Evolutionary conservation across 1,140 invertebrate species (phyloP).

Genomic region (Brevipalpus yothersi): DNA sequence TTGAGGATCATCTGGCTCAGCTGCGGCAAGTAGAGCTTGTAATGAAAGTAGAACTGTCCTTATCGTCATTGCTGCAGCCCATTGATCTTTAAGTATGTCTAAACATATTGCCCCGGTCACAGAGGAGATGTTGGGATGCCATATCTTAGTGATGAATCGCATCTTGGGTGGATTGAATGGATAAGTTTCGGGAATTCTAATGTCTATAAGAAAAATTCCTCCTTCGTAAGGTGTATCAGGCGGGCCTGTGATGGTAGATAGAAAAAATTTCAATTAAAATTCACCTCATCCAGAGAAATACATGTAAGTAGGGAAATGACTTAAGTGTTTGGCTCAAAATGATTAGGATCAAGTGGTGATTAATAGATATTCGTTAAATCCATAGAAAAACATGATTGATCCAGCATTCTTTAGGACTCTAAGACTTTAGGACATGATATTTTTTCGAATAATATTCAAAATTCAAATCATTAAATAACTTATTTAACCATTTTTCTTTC

Average conservation of each 20-base stretch:
- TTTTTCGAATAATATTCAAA: no score
- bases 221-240: constrained; percentile 93
- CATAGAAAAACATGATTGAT: no score
- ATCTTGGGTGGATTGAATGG: constrained; percentile 92
- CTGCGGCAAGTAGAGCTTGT: constrained; percentile 50
- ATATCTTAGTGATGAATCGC: constrained; percentile 83
- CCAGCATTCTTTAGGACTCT: no score
- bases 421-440: no score
- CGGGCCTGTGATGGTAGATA: constrained; percentile 26
- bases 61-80: constrained; percentile 96
- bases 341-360: no score
- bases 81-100: constrained; percentile 98
- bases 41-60: constrained; percentile 77
- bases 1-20: constrained; percentile 87
- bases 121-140: constrained; percentile 98
- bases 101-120: constrained; percentile 91
- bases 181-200: constrained; percentile 92
- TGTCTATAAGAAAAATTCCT: constrained; percentile 75
- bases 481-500: no score
- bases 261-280: background rate
- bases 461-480: no score
- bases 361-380: no score
- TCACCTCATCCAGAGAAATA: background rate
- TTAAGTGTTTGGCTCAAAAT: no score
- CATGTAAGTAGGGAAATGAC: no score